phyloP scores from a whole-genome alignment of 1,140 invertebrate genomes.

The Hetaerina americana region DNA sequence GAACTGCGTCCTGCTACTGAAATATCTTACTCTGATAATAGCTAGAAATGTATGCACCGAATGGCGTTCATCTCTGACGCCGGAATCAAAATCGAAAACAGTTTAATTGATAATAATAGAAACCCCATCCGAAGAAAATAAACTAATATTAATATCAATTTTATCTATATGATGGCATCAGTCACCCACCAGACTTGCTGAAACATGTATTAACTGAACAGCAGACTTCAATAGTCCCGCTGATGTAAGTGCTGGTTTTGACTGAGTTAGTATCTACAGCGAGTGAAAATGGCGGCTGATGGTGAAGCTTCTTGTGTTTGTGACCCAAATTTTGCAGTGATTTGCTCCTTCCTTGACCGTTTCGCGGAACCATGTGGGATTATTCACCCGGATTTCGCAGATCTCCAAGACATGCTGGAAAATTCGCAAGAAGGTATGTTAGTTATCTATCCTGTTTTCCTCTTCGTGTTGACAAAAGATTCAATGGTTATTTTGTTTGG shows the following conservation, averaged over 20 bases:
- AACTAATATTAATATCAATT: not conserved
- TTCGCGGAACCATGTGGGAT: constrained; percentile 72
- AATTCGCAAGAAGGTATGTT: constrained; percentile 69
- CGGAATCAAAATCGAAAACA: not conserved
- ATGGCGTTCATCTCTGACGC: not conserved
- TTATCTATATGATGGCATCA: not conserved
- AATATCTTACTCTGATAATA: not conserved
- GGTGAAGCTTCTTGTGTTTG: constrained; percentile 72
- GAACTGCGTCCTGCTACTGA: not conserved
- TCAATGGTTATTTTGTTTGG: not conserved
- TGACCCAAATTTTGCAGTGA: constrained; percentile 91
- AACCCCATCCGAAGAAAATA: not conserved
- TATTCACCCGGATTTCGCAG: constrained; percentile 55
- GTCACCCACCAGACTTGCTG: not conserved
- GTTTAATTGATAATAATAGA: not conserved
- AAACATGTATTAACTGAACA: not conserved
- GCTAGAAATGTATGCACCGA: not conserved
- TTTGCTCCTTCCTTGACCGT: constrained; percentile 84
- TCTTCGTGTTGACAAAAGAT: not conserved
- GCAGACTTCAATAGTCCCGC: not conserved
- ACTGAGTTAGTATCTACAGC: not conserved
- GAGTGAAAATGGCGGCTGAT: constrained; percentile 61
- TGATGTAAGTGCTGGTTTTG: not conserved
- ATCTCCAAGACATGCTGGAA: constrained; percentile 78
- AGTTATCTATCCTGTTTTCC: constrained; percentile 7